Base-by-base conservation (phyloP, 2,113 vertebrate species). In the Chaenogobius annularis region DNA sequence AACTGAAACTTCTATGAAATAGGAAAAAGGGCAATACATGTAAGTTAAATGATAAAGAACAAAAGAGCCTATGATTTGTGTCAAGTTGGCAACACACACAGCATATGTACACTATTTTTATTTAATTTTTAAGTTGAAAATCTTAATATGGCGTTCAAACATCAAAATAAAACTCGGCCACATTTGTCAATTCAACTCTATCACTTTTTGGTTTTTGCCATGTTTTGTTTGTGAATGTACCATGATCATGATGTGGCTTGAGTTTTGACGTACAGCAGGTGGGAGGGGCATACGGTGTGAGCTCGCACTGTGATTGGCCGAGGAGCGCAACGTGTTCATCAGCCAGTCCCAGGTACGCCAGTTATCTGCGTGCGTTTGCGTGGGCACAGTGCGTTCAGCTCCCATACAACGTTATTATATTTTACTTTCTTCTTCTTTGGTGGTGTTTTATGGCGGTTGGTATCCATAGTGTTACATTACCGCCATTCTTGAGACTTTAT, bases 281-380 rank as follows among this genome's bases (percentile, higher is more conserved):
- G 68, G 0, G 23, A 1, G n/a, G 50, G 46, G 52, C 43, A 22
- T 6, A 22, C 20, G 46, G 47, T n/a, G 55, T 2, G 66, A 5
- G 31, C 69, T 35, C 17, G 43, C 68, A 48, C 83, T 82, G 54
- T 85, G 79, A 94, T 93, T 93, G 93, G 93, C 85, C 72, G 75
- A 86, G 73, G 77, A 93, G 82, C 63, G 90, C 92, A 74, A 94
- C 93, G 93, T 94, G 93, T 91, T 89, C 93, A 74, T 91, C 74
- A 68, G 79, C 74, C 85, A 70, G 89, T 84, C 66, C 56, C 92
- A 93, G 91, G 92, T 93, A 84, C 23, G 17, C 90, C 85, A 81
- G 81, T 84, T 75, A 66, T 72, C 78, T 80, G 84, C 10, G 69
- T 20, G 81, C 78, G 65, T 47, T 40, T 22, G 3, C 43, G 15